Evolutionary conservation across 2,113 vertebrate species (phyloP), one percentile per base, ranked within the genome.

Genomic region (Leptocoma aspasia): DNA sequence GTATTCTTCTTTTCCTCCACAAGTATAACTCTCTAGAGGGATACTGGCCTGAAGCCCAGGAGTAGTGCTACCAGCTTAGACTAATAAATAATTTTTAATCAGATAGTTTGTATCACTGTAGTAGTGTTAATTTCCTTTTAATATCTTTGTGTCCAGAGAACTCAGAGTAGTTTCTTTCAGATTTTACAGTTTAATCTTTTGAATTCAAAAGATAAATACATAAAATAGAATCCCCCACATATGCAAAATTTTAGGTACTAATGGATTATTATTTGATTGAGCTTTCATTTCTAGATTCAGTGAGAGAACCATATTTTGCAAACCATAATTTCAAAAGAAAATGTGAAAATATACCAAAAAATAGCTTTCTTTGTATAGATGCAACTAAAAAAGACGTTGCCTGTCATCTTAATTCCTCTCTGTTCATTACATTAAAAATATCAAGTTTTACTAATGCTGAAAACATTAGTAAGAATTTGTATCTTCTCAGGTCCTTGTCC

Each of bases 31-130:
- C 42, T 85, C 15, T 37, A 30, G 61, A 90, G 37, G 63, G 18
- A 59, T 33, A 61, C 18, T 86, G 69, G 22, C 35, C n/a, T 66
- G 41, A 73, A 80, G 76, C 59, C 59, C 68, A 92, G 18, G 73
- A 91, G 31, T 35, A 69, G 50, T 30, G 19, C 35, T 66, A 44
- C 26, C 73, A 16, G 19, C 20, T 42, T 73, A 57, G 63, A 71
- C 23, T 83, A 70, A 93, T 89, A 81, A 83, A 90, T 71, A 6
- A 42, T 70, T 69, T 80, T 88, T 93, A 89, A 73, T 89, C 64
- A 68, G 30, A 61, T 68, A 80, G 18, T 72, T 94, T 79, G 21
- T 73, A 75, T 59, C 76, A 47, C 31, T 73, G 7, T 37, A 81
- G 14, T 42, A 73, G 27, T 66, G 42, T 56, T 78, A 81, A 93